These are phyloP conservation scores for Phalera bucephala DNA, from an alignment of 2,888 invertebrate genomes.

Conservation along the genomic window DNA sequence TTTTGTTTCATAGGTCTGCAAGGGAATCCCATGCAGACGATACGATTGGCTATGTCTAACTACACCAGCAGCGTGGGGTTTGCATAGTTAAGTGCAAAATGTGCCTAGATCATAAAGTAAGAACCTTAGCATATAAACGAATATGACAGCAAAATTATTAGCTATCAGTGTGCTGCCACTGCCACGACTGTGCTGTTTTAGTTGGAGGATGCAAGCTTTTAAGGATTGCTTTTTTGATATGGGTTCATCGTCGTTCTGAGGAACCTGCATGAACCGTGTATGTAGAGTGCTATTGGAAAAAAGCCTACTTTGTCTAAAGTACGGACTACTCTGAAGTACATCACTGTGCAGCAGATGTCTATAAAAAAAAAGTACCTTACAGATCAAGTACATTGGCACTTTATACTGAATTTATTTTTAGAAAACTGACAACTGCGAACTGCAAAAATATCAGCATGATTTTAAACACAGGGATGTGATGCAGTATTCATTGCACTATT, in stretches of 20 bases:
- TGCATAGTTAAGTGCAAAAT: slow-evolving; percentile 31
- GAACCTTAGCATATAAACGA: slow-evolving; percentile 32
- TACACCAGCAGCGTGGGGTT: slow-evolving; percentile 22
- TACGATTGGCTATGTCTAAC: slow-evolving; percentile 31
- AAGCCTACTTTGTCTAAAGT: slow-evolving; percentile 37
- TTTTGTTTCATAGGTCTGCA: no score
- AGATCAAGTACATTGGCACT: no score
- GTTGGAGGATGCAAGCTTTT: slow-evolving; percentile 43
- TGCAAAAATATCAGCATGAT: slow-evolving; percentile 31
- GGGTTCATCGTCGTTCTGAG: slow-evolving; percentile 41
- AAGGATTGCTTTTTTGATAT: slow-evolving; percentile 39
- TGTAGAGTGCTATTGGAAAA: slow-evolving; percentile 36
- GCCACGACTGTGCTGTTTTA: no score
- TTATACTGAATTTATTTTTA: no score
- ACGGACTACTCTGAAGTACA: no score
- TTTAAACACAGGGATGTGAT: no score
- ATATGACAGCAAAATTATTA: no score
- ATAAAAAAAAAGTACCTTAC: slow-evolving; percentile 26
- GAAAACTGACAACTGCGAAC: slow-evolving; percentile 21
- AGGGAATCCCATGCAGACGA: slow-evolving; percentile 33
- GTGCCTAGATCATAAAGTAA: no score
- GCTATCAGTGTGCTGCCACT: slow-evolving; percentile 13
- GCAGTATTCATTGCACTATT: no score
- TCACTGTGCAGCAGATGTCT: no score
- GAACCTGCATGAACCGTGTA: slow-evolving; percentile 39